Base-by-base conservation (phyloP, 2,888 invertebrate genomes). In the Nemotelus pantherinus region DNA sequence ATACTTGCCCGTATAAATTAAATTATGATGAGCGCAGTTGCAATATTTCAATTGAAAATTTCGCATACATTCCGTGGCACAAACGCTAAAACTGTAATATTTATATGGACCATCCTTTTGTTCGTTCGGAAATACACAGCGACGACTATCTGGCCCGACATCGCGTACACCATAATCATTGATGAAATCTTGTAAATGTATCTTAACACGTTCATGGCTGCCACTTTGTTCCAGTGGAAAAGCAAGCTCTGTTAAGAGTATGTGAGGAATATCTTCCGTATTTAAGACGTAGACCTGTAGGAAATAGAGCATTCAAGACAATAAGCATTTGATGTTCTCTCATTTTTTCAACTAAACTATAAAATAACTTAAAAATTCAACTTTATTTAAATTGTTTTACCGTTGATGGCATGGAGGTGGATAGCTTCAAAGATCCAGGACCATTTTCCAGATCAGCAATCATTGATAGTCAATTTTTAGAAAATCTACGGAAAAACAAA, bases 81-180 rank as follows among this genome's bases (percentile, higher is more conserved):
- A 94, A 0, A 92, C 90, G 82, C 92, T 92, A 84, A 91, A 93
- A 65, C 93, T 94, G 84, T 94, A 94, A 57, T 89, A 87, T 1
- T 89, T 88, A 82, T 91, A 93, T 0, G 91, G 84, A 2, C 90
- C 89, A 6, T 89, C 85, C 25, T 90, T 89, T 0, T 82, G 77
- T 85, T 94, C 94, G 65, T 91, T 86, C 50, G 90, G 87, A 83
- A 93, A 94, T n/a, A 91, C 89, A 82, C 94, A 94, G 55, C 91
- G 90, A 25, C 94, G 89, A 81, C 92, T 91, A 43, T 88, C 83
- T 0, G 90, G 86, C 0, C 89, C 88, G 0, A 93, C 90, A 53
- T 90, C 89, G 2, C 87, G 87, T 1, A 92, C 90, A 79, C 90
- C 89, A 0, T 89, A 88, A 83, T 93, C 92, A 83, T 94, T 93